Conservation (phyloP, 2,888 invertebrate genomes). For the Tetragnatha montana region DNA sequence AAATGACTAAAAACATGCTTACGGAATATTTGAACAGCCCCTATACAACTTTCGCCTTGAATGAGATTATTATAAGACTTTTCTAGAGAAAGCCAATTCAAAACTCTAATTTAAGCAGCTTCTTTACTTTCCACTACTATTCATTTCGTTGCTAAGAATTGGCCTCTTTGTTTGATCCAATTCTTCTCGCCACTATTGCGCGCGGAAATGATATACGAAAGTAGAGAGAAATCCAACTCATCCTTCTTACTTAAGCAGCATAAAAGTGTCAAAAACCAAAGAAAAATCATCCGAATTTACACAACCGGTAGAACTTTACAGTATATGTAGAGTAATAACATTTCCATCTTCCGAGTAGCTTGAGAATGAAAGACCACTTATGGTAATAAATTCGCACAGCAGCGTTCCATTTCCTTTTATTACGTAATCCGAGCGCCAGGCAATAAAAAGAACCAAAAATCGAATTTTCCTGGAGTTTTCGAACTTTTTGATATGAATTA, state of each 20-base stretch:
- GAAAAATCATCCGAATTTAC: slow-evolving; percentile 5
- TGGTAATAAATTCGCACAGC: slow-evolving; percentile 40
- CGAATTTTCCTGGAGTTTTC: slow-evolving; percentile 46
- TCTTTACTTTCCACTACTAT: too few species aligned
- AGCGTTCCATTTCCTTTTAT: slow-evolving; percentile 44
- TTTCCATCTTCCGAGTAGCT: slow-evolving; percentile 29
- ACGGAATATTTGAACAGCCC: too few species aligned
- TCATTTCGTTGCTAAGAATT: too few species aligned
- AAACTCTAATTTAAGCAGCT: too few species aligned
- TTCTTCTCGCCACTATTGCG: too few species aligned
- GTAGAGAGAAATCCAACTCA: not conserved
- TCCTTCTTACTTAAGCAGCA: not conserved
- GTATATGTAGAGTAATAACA: slow-evolving; percentile 38
- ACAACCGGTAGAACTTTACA: slow-evolving; percentile 20
- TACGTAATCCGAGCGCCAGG: slow-evolving; percentile 39
- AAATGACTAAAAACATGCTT: too few species aligned
- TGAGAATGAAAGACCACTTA: slow-evolving; percentile 48
- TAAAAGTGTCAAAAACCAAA: slow-evolving; percentile 16
- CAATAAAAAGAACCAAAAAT: slow-evolving; percentile 52
- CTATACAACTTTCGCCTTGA: too few species aligned
- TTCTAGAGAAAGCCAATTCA: too few species aligned
- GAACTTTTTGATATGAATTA: slow-evolving; percentile 51
- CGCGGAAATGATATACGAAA: not conserved
- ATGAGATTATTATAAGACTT: too few species aligned
- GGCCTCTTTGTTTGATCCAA: too few species aligned